Percentiles rank a stretch among this genome's conserved stretches.
Evolutionary conservation across 2,797 vertebrate species (phyloP).

Genomic region (Esox lucius): DNA sequence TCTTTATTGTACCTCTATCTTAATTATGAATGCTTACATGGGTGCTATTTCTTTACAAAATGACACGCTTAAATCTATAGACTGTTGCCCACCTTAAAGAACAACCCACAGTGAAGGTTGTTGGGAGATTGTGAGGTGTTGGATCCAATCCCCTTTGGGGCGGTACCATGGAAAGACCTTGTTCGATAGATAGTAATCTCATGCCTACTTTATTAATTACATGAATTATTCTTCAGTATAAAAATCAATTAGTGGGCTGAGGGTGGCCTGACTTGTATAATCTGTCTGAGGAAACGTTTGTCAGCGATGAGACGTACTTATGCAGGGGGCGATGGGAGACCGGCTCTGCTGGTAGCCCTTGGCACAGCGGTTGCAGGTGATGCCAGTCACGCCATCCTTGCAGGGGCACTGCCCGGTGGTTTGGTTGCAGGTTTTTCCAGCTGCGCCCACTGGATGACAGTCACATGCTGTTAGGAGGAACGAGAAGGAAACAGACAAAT

Average conservation of each 20-base stretch:
- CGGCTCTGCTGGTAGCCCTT: slow-evolving; percentile 98
- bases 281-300: background rate
- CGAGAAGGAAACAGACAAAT: slow-evolving; percentile 22
- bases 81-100: too few relatives aligned
- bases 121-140: too few relatives aligned
- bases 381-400: slow-evolving; percentile 94
- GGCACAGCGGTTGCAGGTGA: slow-evolving; percentile 96
- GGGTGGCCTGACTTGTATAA: slow-evolving; percentile 10
- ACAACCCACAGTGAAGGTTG: too few relatives aligned
- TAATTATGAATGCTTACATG: too few relatives aligned
- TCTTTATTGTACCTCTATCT: too few relatives aligned
- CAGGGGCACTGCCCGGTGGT: slow-evolving; percentile 96
- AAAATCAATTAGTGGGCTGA: background rate
- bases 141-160: too few relatives aligned
- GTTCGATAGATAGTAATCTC: too few relatives aligned
- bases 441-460: slow-evolving; percentile 93
- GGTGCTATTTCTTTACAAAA: too few relatives aligned
- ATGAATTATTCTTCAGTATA: too few relatives aligned
- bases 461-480: slow-evolving; percentile 84
- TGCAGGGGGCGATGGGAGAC: slow-evolving; percentile 95
- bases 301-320: slow-evolving; percentile 76
- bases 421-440: slow-evolving; percentile 97
- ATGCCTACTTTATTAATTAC: too few relatives aligned
- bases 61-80: too few relatives aligned
- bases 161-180: too few relatives aligned